These are phyloP conservation scores for Palaemon carinicauda DNA, from an alignment of 1,140 invertebrate genomes.

Conservation along the genomic window DNA sequence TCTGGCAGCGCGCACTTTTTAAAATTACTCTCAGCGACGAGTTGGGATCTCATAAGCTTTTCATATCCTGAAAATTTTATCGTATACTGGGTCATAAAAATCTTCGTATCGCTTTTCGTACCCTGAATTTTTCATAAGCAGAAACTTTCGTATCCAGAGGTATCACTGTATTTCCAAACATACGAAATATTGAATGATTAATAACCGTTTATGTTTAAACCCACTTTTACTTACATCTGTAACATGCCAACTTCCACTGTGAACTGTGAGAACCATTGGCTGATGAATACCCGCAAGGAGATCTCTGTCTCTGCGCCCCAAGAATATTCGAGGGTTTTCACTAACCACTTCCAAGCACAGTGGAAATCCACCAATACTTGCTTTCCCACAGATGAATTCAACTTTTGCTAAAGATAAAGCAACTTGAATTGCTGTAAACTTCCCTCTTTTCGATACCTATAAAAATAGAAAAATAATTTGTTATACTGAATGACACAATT, in stretches of 20 bases:
- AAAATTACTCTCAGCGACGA: no score
- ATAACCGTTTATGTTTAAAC: no score
- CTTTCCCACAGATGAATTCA: conserved; percentile 72
- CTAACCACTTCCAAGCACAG: conserved; percentile 68
- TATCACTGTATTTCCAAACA: no score
- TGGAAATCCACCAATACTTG: conserved; percentile 65
- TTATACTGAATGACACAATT: not conserved
- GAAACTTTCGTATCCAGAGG: no score
- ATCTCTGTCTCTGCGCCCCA: conserved; percentile 68
- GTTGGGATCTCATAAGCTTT: no score
- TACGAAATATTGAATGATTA: no score
- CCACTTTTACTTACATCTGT: conserved; percentile 65
- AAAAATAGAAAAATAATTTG: conserved; percentile 43
- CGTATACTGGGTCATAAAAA: no score
- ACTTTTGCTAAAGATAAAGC: conserved; percentile 66
- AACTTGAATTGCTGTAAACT: conserved; percentile 65
- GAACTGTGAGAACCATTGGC: conserved; percentile 65
- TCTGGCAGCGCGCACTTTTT: no score
- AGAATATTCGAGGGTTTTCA: conserved; percentile 68
- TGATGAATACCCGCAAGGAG: conserved; percentile 69
- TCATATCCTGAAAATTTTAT: no score
- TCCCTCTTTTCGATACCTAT: conserved; percentile 64
- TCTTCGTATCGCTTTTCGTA: no score
- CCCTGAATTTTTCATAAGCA: no score
- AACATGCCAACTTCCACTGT: conserved; percentile 67